Conservation (phyloP, 2,113 vertebrate species). For the Hystrix brachyura region DNA sequence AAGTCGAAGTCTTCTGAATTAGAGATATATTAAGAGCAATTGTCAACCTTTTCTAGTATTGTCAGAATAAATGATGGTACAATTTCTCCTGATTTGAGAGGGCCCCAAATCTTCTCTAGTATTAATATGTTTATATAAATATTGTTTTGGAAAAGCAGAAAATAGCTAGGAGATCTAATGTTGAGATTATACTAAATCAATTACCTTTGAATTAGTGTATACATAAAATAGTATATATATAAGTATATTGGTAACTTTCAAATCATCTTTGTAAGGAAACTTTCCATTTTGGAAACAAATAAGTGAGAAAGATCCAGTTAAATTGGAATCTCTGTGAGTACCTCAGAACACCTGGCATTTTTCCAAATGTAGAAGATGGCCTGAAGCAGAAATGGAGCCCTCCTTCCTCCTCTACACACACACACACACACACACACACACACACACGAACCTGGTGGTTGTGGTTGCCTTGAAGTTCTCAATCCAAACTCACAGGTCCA, state of each 20-base stretch:
- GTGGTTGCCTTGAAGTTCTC: background rate
- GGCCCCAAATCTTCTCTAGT: background rate
- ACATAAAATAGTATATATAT: background rate
- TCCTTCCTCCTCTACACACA: background rate
- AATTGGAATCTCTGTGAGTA: background rate
- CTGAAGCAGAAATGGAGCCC: background rate
- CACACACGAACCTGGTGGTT: background rate
- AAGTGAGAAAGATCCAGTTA: background rate
- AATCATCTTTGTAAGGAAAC: conserved; percentile 7
- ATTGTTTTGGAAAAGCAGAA: background rate
- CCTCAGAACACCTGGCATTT: background rate
- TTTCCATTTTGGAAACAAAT: conserved; percentile 24
- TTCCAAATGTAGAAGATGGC: background rate
- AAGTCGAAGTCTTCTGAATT: background rate
- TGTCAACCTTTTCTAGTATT: background rate
- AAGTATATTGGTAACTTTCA: background rate
- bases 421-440: background rate
- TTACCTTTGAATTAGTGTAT: background rate
- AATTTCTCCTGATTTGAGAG: conserved; percentile 38
- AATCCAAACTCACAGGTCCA: background rate
- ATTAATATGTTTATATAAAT: conserved; percentile 23
- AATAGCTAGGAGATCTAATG: background rate
- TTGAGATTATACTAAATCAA: background rate
- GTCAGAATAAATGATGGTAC: conserved; percentile 35
- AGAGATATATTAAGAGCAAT: conserved; percentile 9